phyloP scores from a whole-genome alignment of 2,113 vertebrate species.

The Romanogobio albipinnatus region DNA sequence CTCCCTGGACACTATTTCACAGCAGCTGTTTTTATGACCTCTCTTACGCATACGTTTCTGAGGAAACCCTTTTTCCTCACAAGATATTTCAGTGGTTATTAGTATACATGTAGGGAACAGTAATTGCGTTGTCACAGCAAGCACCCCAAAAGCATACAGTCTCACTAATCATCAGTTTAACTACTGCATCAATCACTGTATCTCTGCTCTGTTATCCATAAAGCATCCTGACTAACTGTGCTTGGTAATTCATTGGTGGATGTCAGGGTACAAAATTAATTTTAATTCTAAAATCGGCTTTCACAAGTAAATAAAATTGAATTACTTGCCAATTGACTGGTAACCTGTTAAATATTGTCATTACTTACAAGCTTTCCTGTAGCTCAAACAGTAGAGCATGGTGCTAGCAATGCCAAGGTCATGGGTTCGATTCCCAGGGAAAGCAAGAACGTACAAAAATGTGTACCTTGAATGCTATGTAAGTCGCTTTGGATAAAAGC shows the following conservation, averaged over 20 bases:
- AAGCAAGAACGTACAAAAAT: too few species aligned
- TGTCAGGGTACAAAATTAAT: neutral
- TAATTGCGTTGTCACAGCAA: slow-evolving; percentile 12
- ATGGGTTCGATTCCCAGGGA: too few species aligned
- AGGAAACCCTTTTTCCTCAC: neutral
- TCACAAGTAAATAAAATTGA: neutral
- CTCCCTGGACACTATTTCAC: neutral
- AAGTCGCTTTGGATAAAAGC: too few species aligned
- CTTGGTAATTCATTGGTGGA: neutral
- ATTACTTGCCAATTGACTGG: neutral
- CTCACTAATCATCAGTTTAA: slow-evolving; percentile 17
- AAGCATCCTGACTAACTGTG: slow-evolving; percentile 13
- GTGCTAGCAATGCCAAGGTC: too few species aligned
- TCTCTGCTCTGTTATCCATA: slow-evolving; percentile 1
- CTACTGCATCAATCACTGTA: neutral
- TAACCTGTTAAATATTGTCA: neutral
- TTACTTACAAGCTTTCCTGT: too few species aligned
- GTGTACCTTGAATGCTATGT: too few species aligned
- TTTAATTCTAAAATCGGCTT: neutral
- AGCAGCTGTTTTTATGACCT: neutral
- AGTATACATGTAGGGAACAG: neutral
- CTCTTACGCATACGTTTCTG: slow-evolving; percentile 8
- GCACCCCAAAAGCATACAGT: slow-evolving; percentile 5
- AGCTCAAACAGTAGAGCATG: too few species aligned
- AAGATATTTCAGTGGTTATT: slow-evolving; percentile 16